These are phyloP conservation scores for Zaprionus gabonicus DNA, from an alignment of 1,140 invertebrate genomes.

Conservation along the genomic window DNA sequence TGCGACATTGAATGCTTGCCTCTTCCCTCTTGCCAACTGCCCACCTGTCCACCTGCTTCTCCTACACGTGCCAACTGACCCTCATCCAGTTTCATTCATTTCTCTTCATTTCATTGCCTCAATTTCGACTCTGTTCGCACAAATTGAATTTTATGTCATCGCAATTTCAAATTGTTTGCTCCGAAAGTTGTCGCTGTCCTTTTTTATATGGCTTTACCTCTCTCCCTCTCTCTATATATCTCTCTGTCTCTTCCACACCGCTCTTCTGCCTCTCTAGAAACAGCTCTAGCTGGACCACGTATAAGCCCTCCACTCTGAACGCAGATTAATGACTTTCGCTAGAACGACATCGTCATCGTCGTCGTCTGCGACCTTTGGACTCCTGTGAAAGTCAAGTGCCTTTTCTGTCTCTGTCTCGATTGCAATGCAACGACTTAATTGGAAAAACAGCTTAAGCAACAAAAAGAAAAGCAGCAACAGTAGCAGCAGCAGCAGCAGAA, in stretches of 20 bases:
- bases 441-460: slow-evolving; percentile 55
- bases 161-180: slow-evolving; percentile 14
- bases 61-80: slow-evolving; percentile 6
- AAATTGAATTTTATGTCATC: slow-evolving; percentile 45
- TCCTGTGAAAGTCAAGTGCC: slow-evolving; percentile 65
- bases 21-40: slow-evolving; percentile 30
- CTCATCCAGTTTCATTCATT: slow-evolving; percentile 22
- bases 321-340: slow-evolving; percentile 6
- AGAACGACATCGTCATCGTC: neutral
- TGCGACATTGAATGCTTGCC: neutral
- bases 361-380: slow-evolving; percentile 59
- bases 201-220: slow-evolving; percentile 4
- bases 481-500: slow-evolving; percentile 3
- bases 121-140: slow-evolving; percentile 15
- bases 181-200: slow-evolving; percentile 14
- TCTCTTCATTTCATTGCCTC: slow-evolving; percentile 12
- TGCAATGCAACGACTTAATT: slow-evolving; percentile 59
- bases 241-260: neutral
- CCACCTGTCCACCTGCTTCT: slow-evolving; percentile 25
- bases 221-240: neutral
- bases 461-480: slow-evolving; percentile 9
- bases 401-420: slow-evolving; percentile 56
- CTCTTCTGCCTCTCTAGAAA: neutral
- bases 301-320: neutral
- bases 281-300: slow-evolving; percentile 4